Conservation (phyloP, 2,113 vertebrate species). For the Myocastor coypus region DNA sequence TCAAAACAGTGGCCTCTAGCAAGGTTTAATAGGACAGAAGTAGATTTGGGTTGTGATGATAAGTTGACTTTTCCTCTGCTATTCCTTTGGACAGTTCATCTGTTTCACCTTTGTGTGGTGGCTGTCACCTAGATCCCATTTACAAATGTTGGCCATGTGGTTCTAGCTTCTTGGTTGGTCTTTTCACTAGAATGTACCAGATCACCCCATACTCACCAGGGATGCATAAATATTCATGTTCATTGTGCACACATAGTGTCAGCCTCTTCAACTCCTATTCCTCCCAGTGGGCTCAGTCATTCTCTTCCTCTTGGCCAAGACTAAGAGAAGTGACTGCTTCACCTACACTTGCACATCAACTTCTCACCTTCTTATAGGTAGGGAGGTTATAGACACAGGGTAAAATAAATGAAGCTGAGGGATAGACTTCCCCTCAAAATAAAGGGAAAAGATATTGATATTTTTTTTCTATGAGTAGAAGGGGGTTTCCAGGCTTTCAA, state of each 20-base stretch:
- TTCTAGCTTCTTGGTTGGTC: neutral
- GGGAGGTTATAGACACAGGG: neutral
- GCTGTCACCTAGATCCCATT: neutral
- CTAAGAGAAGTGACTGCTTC: neutral
- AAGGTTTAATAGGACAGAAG: neutral
- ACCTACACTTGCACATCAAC: neutral
- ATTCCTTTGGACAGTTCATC: neutral
- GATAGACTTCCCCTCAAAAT: neutral
- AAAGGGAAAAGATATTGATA: neutral
- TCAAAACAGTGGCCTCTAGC: neutral
- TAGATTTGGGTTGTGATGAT: neutral
- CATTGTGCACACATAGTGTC: neutral
- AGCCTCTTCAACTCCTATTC: neutral
- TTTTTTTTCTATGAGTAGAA: neutral
- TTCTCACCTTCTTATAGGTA: neutral
- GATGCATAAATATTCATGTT: neutral
- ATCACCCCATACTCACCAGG: neutral
- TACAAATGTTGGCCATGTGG: neutral
- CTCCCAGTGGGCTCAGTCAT: neutral
- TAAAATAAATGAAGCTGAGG: neutral
- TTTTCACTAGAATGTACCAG: neutral
- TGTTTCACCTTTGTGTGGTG: neutral
- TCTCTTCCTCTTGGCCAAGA: neutral
- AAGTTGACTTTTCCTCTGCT: neutral
- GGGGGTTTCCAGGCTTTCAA: neutral